phyloP scores from a whole-genome alignment of 2,113 vertebrate genomes.

The Orycteropus afer region DNA sequence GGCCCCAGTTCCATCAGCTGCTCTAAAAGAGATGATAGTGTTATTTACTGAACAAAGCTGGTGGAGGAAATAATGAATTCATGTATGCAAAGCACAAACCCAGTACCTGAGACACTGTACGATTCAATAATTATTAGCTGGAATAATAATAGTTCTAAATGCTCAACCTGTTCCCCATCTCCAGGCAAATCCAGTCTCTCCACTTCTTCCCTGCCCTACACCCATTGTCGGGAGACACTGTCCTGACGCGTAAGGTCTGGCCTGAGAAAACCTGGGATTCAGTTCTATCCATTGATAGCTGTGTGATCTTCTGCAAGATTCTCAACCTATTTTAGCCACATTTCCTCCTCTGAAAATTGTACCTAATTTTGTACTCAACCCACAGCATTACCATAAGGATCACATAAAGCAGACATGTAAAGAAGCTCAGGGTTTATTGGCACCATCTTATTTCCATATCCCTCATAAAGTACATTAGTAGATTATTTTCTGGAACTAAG shows the following conservation, averaged over 20 bases:
- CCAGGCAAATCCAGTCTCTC: neutral
- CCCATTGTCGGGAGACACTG: neutral
- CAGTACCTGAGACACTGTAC: neutral
- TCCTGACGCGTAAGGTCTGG: constrained; percentile 25
- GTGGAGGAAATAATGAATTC: constrained; percentile 47
- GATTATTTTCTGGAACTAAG: neutral
- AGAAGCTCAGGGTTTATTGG: neutral
- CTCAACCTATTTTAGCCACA: neutral
- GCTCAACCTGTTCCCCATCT: neutral
- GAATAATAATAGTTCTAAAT: neutral
- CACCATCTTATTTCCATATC: constrained; percentile 12
- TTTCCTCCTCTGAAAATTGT: constrained; percentile 40
- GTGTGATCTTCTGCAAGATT: neutral
- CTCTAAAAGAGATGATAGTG: neutral
- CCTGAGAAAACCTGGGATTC: neutral
- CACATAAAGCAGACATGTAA: constrained; percentile 5
- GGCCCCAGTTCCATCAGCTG: neutral
- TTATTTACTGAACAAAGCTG: neutral
- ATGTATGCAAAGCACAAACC: neutral
- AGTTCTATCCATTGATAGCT: neutral
- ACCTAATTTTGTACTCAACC: constrained; percentile 21
- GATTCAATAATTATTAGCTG: constrained; percentile 31
- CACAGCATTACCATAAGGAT: neutral
- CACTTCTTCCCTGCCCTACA: neutral
- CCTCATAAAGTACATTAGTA: neutral